Percentiles rank a stretch among this genome's conserved stretches.
phyloP scores from a whole-genome alignment of 2,888 invertebrate species.

The Ichneumon xanthorius region DNA sequence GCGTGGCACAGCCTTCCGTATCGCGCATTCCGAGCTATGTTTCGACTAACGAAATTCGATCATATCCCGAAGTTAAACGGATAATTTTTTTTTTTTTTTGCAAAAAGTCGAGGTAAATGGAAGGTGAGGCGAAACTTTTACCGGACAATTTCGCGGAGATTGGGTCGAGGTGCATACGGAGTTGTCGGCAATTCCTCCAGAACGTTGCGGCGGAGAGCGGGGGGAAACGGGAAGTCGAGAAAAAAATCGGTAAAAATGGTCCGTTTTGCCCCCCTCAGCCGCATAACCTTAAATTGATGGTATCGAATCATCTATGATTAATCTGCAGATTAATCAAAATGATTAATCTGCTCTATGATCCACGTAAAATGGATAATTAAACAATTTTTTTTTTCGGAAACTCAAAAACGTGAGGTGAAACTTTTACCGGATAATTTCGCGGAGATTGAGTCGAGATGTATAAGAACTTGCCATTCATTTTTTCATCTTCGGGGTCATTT shows the following conservation, averaged over 20 bases:
- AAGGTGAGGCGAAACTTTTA: not conserved
- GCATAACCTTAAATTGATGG: no score
- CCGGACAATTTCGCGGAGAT: not conserved
- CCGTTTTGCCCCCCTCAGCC: no score
- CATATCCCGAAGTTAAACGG: conserved; percentile 42
- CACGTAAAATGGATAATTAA: no score
- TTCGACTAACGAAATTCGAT: conserved; percentile 70
- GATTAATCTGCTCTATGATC: not conserved
- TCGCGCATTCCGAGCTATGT: conserved; percentile 78
- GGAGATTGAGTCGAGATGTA: not conserved
- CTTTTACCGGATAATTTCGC: not conserved
- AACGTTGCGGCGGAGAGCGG: no score
- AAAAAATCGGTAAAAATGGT: no score
- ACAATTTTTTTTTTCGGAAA: no score
- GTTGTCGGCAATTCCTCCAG: no score
- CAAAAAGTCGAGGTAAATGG: not conserved
- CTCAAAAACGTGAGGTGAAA: not conserved
- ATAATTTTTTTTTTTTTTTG: not conserved
- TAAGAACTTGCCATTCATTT: no score
- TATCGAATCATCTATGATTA: no score
- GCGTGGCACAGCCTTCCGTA: conserved; percentile 79
- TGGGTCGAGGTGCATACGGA: not conserved
- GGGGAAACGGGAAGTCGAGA: no score
- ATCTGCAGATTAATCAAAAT: no score
- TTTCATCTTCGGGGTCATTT: no score